Base-by-base conservation (phyloP, 2,797 vertebrate species). In the Neoniphon sammara region DNA sequence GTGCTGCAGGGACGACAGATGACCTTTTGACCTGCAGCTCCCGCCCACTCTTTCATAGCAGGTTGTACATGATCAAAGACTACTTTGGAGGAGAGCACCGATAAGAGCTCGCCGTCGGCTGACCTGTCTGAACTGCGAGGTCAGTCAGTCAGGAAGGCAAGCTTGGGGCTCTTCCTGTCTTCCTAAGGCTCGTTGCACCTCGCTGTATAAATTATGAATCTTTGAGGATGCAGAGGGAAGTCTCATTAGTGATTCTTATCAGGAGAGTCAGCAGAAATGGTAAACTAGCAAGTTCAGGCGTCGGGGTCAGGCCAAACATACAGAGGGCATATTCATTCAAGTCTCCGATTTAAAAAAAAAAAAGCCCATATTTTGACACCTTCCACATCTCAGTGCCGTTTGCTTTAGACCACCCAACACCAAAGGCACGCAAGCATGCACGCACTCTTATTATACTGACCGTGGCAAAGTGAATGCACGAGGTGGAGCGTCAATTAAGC, bases 1-100 rank as follows among this genome's bases (percentile, higher is more conserved):
- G 36, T 8, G 78, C 85, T 88, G 66, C 69, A 50, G 76, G 83
- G 74, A 25, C 30, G 65, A 47, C 25, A 6, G 53, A 31, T 42
- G 74, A 82, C 82, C 77, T 70, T 18, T 49, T 67, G 71, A 77
- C 73, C 70, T 67, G 42, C 58, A 57, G 64, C 67, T 69, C 78
- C 59, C 77, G 4, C 65, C 20, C 0, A 50, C 70, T 85, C 70
- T 83, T 84, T 83, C 80, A 71, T 77, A 80, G 59, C 58, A 42
- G 31, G 27, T 79, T 68, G 42, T 76, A 58, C 69, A 50, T 55
- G 80, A 92, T 92, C 88, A 91, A 91, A 90, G 90, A 55, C 64
- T 20, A 42, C 27, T 79, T 65, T 8, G 63, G 66, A 74, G 56
- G 68, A 55, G 69, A 78, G 78, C 0, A 3, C 66, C 85, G 83